A percentile compares a stretch with the other conserved stretches of the same genome.
Conservation (phyloP, 2,797 vertebrate species). For the Novumbra hubbsi region DNA sequence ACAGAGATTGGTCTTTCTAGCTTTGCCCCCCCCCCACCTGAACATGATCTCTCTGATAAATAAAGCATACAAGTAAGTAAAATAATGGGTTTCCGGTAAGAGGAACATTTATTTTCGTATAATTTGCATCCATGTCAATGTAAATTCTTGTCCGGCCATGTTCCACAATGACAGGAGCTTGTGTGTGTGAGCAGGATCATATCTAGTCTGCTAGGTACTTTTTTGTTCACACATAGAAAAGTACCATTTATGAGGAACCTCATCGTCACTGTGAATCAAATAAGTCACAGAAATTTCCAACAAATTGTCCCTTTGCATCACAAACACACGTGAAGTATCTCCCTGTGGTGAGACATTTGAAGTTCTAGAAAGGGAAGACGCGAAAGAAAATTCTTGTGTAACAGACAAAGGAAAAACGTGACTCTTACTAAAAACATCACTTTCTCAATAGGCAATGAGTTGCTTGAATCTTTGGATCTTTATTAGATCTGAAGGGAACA, state of each 20-base stretch:
- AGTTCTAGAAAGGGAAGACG: neutral
- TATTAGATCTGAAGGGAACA: conserved; percentile 1
- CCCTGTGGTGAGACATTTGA: neutral
- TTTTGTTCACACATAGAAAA: neutral
- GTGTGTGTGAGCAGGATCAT: conserved; percentile 7
- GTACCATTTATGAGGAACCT: neutral
- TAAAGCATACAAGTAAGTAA: too few relatives aligned
- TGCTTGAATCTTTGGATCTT: neutral
- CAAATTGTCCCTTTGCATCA: too few relatives aligned
- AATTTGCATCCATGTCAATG: conserved; percentile 39
- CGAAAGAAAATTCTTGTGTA: neutral
- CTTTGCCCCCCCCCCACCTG: too few relatives aligned
- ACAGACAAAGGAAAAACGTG: neutral
- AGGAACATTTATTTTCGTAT: conserved; percentile 25
- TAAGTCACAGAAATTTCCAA: too few relatives aligned
- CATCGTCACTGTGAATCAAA: too few relatives aligned
- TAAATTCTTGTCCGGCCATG: neutral
- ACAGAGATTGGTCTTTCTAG: too few relatives aligned
- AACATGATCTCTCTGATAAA: too few relatives aligned
- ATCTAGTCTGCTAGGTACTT: neutral
- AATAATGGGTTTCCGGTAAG: neutral
- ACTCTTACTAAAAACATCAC: neutral
- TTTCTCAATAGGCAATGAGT: neutral
- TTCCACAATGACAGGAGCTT: neutral
- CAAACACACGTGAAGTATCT: too few relatives aligned